Evolutionary conservation across 2,797 vertebrate species (phyloP), one percentile per base, ranked within the genome.

Genomic region (Luscinia luscinia): DNA sequence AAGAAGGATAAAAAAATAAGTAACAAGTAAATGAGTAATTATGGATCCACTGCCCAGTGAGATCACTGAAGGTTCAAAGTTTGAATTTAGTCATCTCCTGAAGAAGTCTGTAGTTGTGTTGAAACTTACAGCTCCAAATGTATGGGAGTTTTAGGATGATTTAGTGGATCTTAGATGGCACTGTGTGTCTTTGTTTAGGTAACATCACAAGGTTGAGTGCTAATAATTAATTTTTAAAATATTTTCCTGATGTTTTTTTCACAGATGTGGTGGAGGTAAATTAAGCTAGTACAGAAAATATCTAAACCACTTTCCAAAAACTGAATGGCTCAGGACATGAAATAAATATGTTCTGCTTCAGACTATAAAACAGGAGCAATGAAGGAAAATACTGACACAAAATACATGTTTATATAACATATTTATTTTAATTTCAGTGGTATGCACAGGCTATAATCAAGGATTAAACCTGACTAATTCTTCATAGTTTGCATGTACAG

Each of bases 31-130:
- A 51, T 18, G 51, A 52, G 2, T 45, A 45, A 59, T 38, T 27
- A n/a, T 13, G 23, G 27, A 27, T 32, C 67, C 45, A 45, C 38
- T 45, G 19, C 28, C 10, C 28, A 68, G 8, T 23, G 46, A 52
- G 6, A 15, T 45, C 2, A 0, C 19, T n/a, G 32, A 38, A 51
- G 32, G 20, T 38, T 46, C 1, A 0, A 68, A 38, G 15, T 38
- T 28, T 61, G 38, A 61, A 68, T 45, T 45, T 59, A 28, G 38
- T 23, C n/a, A 51, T 12, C 8, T n/a, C n/a, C 18, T 23, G 27
- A 45, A 24, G 32, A 59, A 24, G 30, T 12, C 13, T 83, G 9
- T 28, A 77, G 30, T 6, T 34, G 15, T 49, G 18, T 30, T 74
- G n/a, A 74, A 82, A 63, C 5, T 46, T 68, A 4, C 63, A 86